Base-by-base conservation (phyloP, 2,113 vertebrate genomes). In the Apodemus speciosus region DNA sequence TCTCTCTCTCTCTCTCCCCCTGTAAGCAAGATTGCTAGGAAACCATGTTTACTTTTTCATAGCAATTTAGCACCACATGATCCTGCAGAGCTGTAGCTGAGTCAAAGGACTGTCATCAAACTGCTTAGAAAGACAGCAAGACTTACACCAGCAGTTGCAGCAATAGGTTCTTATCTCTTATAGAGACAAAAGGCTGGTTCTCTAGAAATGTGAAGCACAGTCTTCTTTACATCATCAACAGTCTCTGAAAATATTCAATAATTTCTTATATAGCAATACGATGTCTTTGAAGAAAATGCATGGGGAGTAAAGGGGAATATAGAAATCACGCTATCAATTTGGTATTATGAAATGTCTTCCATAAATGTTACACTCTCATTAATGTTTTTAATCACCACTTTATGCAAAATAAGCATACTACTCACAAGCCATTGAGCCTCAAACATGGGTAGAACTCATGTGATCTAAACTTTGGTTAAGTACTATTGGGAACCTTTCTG, bases 241-340 rank as follows among this genome's bases (percentile, higher is more conserved):
- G 27, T 89, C 76, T 68, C 73, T 56, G 6, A 88, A 85, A 85
- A 85, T 53, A 84, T 58, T 46, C n/a, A 35, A 30, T 60, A 81
- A 88, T 76, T 84, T 64, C 23, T 43, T 89, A 72, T 6, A 88
- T n/a, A 71, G 1, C 8, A 35, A 75, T 30, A 92, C 77, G 89
- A 62, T 73, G 49, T 3, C 18, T 90, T 66, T 90, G 32, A 94
- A 89, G 49, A 20, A 20, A 85, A 69, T 46, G 68, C n/a, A 71
- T 83, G 32, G 73, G 13, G 84, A 56, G 27, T 64, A 21, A 93
- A 90, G 84, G 79, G 40, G 43, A 94, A 95, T 95, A 66, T 3
- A 56, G 46, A 20, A 20, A 43, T 46, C 49, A 66, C 7, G 64
- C 60, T 49, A 79, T 27, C 38, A 87, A 95, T 84, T 32, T 72